Evolutionary conservation across 2,113 vertebrate genomes (phyloP).

Genomic region (Mohoua ochrocephala): DNA sequence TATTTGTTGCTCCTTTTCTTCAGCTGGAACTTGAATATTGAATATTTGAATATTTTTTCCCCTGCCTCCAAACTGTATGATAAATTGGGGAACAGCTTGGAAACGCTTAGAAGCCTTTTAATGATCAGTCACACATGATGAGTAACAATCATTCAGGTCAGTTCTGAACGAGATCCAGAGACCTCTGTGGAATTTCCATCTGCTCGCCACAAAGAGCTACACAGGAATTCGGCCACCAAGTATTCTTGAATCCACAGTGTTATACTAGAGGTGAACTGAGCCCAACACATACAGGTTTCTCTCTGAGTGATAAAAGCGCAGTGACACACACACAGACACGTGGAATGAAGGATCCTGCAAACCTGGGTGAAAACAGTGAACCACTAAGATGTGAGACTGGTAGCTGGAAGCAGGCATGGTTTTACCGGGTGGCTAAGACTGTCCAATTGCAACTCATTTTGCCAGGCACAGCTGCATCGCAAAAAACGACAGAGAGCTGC

Average conservation of each 20-base stretch:
- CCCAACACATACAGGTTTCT: background rate
- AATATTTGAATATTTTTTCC: background rate
- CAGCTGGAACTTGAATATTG: background rate
- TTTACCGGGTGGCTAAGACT: background rate
- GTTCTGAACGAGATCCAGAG: background rate
- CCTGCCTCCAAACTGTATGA: background rate
- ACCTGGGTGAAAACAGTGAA: background rate
- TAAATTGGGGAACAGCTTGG: background rate
- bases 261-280: background rate
- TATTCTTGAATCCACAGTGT: background rate
- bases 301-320: background rate
- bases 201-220: background rate
- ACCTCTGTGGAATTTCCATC: conserved; percentile 16
- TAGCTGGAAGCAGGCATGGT: background rate
- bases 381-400: background rate
- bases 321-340: background rate
- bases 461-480: background rate
- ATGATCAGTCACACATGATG: conserved; percentile 2
- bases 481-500: background rate
- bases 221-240: background rate
- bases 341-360: background rate
- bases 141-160: conserved; percentile 13
- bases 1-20: background rate
- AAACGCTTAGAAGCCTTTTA: conserved; percentile 16
- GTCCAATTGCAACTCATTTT: background rate